phyloP scores from a whole-genome alignment of 1,140 invertebrate genomes.

The Brachionus rubens region DNA sequence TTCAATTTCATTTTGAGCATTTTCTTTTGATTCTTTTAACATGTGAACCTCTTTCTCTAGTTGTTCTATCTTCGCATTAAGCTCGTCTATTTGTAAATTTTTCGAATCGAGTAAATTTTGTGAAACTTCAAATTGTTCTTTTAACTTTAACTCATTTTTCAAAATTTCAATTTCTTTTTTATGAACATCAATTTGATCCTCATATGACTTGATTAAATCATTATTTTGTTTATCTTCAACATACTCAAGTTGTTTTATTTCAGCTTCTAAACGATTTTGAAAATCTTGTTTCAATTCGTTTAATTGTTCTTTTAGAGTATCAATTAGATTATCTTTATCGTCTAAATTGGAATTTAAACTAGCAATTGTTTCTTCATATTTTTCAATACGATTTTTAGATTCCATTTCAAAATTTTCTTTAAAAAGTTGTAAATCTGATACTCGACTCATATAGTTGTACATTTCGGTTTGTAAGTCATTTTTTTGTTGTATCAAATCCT shows the following conservation, averaged over 20 bases:
- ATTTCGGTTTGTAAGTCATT: constrained; percentile 40
- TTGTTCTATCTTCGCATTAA: not conserved
- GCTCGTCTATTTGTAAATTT: constrained; percentile 29
- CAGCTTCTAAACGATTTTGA: constrained; percentile 26
- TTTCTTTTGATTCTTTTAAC: not conserved
- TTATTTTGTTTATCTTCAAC: constrained; percentile 19
- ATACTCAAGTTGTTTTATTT: constrained; percentile 39
- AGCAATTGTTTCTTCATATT: constrained; percentile 21
- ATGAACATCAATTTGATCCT: not conserved
- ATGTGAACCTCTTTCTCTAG: not conserved
- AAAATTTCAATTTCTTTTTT: not conserved
- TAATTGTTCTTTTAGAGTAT: constrained; percentile 9
- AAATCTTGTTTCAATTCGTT: constrained; percentile 32
- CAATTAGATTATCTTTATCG: constrained; percentile 20
- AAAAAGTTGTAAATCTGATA: constrained; percentile 37
- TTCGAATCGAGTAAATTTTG: constrained; percentile 31
- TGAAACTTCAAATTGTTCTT: not conserved
- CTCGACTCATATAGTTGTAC: constrained; percentile 25
- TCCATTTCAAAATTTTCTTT: constrained; percentile 38
- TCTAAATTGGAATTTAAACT: not conserved
- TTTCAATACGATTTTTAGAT: constrained; percentile 3
- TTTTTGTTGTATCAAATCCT: constrained; percentile 34
- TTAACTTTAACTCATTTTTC: not conserved
- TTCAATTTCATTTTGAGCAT: not conserved
- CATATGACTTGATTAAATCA: constrained; percentile 3